Conservation (phyloP, 2,797 vertebrate species). For the Pseudochromis fuscus region DNA sequence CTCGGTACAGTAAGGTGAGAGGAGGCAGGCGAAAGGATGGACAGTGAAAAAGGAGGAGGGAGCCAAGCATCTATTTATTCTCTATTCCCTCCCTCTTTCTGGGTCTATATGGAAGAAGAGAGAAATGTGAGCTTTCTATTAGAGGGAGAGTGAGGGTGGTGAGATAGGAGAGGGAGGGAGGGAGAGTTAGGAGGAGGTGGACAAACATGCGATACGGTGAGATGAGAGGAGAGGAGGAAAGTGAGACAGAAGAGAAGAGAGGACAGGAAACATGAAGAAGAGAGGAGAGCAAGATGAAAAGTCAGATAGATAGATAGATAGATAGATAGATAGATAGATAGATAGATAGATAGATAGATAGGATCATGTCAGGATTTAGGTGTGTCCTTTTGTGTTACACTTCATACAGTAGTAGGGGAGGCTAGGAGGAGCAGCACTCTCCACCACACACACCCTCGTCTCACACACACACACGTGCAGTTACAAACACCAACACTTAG, state of each 20-base stretch:
- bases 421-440: conserved; percentile 33
- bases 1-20: conserved; percentile 27
- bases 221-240: conserved; percentile 62
- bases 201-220: conserved; percentile 66
- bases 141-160: conserved; percentile 51
- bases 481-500: conserved; percentile 52
- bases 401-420: conserved; percentile 48
- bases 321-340: conserved; percentile 34
- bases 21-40: conserved; percentile 16
- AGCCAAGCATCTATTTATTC: conserved; percentile 48
- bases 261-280: conserved; percentile 29
- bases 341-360: conserved; percentile 23
- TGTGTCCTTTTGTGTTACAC: conserved; percentile 48
- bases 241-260: conserved; percentile 53
- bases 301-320: conserved; percentile 36
- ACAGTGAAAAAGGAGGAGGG: conserved; percentile 30
- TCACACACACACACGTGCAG: conserved; percentile 46
- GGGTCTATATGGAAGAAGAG: conserved; percentile 51
- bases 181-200: conserved; percentile 64
- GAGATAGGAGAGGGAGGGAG: conserved; percentile 32
- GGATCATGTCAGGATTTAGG: conserved; percentile 26
- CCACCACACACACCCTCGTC: conserved; percentile 26
- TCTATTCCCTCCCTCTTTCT: conserved; percentile 44
- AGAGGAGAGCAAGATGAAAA: conserved; percentile 17
- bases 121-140: conserved; percentile 79